These are phyloP conservation scores for Rhyzopertha dominica DNA, from an alignment of 1,140 invertebrate genomes.

Conservation along the genomic window DNA sequence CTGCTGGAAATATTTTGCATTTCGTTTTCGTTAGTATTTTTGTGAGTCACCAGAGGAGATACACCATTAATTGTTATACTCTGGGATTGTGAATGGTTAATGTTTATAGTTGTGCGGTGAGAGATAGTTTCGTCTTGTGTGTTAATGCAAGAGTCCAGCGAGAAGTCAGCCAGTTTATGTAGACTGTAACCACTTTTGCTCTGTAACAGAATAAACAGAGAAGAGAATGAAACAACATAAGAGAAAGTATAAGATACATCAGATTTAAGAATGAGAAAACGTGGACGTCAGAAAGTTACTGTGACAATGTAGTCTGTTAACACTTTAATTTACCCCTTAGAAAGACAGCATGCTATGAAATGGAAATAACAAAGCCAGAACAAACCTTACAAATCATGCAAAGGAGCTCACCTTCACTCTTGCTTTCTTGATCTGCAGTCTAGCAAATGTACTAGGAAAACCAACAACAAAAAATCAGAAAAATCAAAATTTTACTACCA, in stretches of 20 bases:
- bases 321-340: no score
- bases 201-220: conserved; percentile 9
- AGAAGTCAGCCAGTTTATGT: conserved; percentile 5
- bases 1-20: background rate
- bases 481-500: no score
- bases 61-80: conserved; percentile 27
- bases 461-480: conserved; percentile 30
- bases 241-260: no score
- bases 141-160: no score
- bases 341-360: no score
- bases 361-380: no score
- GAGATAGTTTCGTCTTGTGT: conserved; percentile 21
- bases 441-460: conserved; percentile 38
- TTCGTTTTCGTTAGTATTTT: conserved; percentile 9
- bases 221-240: conserved; percentile 3
- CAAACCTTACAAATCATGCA: conserved; percentile 25
- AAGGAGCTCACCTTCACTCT: conserved; percentile 34
- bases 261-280: no score
- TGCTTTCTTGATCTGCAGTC: conserved; percentile 26
- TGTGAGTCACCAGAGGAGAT: conserved; percentile 14
- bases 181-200: conserved; percentile 2
- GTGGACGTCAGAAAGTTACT: no score
- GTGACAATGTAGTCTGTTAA: no score
- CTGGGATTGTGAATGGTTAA: conserved; percentile 22
- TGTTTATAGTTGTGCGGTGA: conserved; percentile 33